Evolutionary conservation across 2,888 invertebrate species (phyloP).

Genomic region (Drosophila melanosoma): DNA sequence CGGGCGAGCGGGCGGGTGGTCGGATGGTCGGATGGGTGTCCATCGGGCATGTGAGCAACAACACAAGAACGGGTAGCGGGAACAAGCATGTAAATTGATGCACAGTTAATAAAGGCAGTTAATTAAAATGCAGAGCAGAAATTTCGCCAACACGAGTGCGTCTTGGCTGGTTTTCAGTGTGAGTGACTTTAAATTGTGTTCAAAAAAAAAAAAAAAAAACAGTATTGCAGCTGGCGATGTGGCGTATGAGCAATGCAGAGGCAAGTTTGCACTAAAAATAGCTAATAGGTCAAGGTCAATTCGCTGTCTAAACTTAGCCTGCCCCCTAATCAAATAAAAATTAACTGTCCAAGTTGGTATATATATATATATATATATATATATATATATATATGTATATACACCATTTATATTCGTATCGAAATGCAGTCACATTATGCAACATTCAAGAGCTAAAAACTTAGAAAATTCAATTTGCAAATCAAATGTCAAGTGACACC

Average conservation of each 20-base stretch:
- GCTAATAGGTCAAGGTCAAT: slow-evolving; percentile 82
- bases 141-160: slow-evolving; percentile 9
- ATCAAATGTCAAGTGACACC: slow-evolving; percentile 17
- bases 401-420: neutral
- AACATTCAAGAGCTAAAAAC: slow-evolving; percentile 21
- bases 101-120: slow-evolving; percentile 69
- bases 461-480: neutral
- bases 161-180: slow-evolving; percentile 4
- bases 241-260: slow-evolving; percentile 34
- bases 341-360: neutral
- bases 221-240: slow-evolving; percentile 16
- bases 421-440: slow-evolving; percentile 23
- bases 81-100: slow-evolving; percentile 42
- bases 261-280: slow-evolving; percentile 51
- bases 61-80: slow-evolving; percentile 17
- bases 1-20: slow-evolving; percentile 8
- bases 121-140: slow-evolving; percentile 63
- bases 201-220: too few species aligned
- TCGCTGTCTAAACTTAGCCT: slow-evolving; percentile 28
- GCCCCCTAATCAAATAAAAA: neutral
- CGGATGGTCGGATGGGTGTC: neutral
- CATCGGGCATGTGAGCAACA: slow-evolving; percentile 13
- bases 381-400: neutral
- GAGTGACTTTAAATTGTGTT: slow-evolving; percentile 33
- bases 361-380: neutral